Percentiles rank a stretch among this genome's conserved stretches.
phyloP scores from a whole-genome alignment of 2,113 vertebrate species.

The Rhynchomys soricoides region DNA sequence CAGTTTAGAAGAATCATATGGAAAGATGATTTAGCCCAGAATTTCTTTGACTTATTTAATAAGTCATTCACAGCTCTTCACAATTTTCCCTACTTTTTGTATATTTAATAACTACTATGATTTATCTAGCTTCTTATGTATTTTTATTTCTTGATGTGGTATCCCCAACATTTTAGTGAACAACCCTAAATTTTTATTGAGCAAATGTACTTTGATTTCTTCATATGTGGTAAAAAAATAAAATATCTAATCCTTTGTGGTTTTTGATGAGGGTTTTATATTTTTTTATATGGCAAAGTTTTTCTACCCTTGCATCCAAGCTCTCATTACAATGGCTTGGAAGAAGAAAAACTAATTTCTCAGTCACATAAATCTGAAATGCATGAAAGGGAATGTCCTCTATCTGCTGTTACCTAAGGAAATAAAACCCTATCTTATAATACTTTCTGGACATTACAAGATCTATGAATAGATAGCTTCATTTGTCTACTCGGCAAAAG shows the following conservation, averaged over 20 bases:
- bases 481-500: background rate
- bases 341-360: background rate
- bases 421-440: background rate
- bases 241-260: background rate
- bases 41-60: background rate
- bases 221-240: background rate
- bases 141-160: background rate
- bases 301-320: background rate
- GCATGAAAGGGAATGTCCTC: background rate
- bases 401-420: background rate
- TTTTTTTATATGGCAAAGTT: background rate
- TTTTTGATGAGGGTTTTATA: background rate
- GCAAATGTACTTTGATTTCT: background rate
- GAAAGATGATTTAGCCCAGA: background rate
- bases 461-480: background rate
- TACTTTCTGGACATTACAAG: background rate
- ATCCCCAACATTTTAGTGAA: fast-evolving
- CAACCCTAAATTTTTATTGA: background rate
- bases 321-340: background rate
- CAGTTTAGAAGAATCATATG: background rate
- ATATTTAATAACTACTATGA: background rate
- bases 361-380: background rate
- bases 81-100: background rate
- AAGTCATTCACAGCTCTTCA: background rate
- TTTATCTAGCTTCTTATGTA: background rate